phyloP scores from a whole-genome alignment of 2,888 invertebrate species.

The Melipona beecheii region DNA sequence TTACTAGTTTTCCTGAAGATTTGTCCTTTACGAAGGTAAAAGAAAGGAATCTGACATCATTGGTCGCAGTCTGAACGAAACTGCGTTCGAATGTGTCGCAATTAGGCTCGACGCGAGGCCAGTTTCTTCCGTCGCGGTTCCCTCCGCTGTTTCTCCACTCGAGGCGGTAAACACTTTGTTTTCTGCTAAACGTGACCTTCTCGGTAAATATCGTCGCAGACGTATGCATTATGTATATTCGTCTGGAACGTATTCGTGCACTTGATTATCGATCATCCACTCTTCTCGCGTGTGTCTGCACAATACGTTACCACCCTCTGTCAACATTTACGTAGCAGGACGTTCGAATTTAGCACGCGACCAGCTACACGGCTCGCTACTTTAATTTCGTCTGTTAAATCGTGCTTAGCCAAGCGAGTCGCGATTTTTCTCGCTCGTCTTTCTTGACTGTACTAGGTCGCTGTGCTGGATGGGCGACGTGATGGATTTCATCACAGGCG shows the following conservation, averaged over 20 bases:
- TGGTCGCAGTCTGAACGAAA: not conserved
- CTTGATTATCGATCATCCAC: constrained; percentile 59
- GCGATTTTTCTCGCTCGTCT: not conserved
- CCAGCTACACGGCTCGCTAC: constrained; percentile 28
- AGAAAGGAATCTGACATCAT: not conserved
- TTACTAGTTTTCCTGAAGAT: too few species aligned
- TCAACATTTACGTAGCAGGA: constrained; percentile 56
- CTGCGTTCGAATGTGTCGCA: not conserved
- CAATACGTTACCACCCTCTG: constrained; percentile 54
- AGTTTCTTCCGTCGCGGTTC: not conserved
- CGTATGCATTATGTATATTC: constrained; percentile 53
- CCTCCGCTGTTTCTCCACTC: constrained; percentile 7
- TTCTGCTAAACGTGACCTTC: constrained; percentile 52
- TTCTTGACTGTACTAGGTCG: too few species aligned
- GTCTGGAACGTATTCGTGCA: constrained; percentile 44
- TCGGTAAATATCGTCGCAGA: constrained; percentile 34
- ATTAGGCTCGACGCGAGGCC: not conserved
- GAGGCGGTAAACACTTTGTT: constrained; percentile 21
- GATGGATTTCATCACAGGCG: too few species aligned
- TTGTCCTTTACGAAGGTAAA: not conserved
- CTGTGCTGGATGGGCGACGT: too few species aligned
- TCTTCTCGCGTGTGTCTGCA: constrained; percentile 43
- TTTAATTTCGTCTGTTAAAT: constrained; percentile 38
- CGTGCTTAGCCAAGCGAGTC: constrained; percentile 20
- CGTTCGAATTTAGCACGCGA: constrained; percentile 59